A percentile compares a stretch with the other conserved stretches of the same genome.
phyloP scores from a whole-genome alignment of 2,113 vertebrate species.

The Desmodus rotundus region DNA sequence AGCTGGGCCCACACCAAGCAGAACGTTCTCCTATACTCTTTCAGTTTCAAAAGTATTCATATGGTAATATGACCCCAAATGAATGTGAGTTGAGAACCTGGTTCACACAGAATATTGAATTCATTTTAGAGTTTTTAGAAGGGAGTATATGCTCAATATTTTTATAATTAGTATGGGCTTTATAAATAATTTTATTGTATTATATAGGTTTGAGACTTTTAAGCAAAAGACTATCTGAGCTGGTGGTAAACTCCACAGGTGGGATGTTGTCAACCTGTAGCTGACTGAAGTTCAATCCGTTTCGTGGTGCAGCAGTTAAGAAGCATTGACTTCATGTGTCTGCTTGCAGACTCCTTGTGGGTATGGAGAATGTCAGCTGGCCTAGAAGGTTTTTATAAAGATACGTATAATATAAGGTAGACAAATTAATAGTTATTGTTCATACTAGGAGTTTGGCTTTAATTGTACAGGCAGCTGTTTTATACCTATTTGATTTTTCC shows the following conservation, averaged over 20 bases:
- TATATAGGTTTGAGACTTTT: background rate
- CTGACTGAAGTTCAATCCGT: background rate
- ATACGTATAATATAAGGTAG: background rate
- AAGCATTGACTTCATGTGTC: background rate
- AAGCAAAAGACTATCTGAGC: background rate
- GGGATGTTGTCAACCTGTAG: background rate
- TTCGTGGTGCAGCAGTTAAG: background rate
- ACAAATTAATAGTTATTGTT: background rate
- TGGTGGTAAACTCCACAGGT: background rate
- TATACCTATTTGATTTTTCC: background rate
- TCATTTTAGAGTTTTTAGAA: background rate
- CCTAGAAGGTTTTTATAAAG: conserved; percentile 28
- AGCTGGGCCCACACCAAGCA: too few species aligned
- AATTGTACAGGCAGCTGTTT: background rate
- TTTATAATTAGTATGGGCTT: background rate
- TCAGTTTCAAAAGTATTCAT: background rate
- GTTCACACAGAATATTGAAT: background rate
- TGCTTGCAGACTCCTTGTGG: background rate
- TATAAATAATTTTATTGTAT: background rate
- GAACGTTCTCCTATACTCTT: too few species aligned
- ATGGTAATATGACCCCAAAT: background rate
- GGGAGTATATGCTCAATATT: background rate
- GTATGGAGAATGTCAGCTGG: background rate
- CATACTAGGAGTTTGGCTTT: background rate
- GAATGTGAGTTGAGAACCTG: background rate